phyloP scores from a whole-genome alignment of 2,888 invertebrate species.

The Leucoptera coffeella region DNA sequence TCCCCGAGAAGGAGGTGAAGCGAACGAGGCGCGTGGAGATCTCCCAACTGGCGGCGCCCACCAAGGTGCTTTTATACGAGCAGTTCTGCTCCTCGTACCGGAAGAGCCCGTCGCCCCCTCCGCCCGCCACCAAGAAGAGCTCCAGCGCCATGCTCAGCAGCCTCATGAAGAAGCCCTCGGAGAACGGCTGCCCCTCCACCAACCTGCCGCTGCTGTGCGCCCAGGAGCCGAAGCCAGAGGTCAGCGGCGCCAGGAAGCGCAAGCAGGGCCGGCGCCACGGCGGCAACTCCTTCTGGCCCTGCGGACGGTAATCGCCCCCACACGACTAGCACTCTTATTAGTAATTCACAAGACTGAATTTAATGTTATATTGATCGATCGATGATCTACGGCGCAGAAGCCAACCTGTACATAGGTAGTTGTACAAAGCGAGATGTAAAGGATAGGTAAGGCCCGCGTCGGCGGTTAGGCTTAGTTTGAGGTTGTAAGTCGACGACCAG shows the following conservation, averaged over 20 bases:
- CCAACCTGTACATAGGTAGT: conserved; percentile 31
- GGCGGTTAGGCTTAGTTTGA: background rate
- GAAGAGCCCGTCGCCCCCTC: conserved; percentile 12
- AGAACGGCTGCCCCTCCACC: conserved; percentile 16
- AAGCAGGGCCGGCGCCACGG: conserved; percentile 35
- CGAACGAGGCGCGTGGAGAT: conserved; percentile 58
- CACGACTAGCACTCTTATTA: background rate
- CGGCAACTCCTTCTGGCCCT: conserved; percentile 38
- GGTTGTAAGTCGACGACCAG: conserved; percentile 23
- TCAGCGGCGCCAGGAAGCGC: conserved; percentile 35
- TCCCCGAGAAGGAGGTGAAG: conserved; percentile 64
- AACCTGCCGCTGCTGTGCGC: conserved; percentile 13
- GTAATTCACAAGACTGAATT: conserved; percentile 31
- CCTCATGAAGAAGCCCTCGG: conserved; percentile 15
- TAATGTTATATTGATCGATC: no score
- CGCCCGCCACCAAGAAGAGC: conserved; percentile 17
- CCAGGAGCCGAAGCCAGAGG: conserved; percentile 13
- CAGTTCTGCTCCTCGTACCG: conserved; percentile 40
- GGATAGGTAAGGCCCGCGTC: background rate
- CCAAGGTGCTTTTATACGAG: conserved; percentile 45
- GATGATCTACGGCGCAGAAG: no score
- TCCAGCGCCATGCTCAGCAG: conserved; percentile 22
- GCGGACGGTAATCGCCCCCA: conserved; percentile 23
- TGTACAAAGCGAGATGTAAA: background rate
- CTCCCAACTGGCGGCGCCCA: conserved; percentile 33